These are phyloP conservation scores for Operophtera brumata DNA, from an alignment of 2,888 invertebrate genomes.

Conservation along the genomic window DNA sequence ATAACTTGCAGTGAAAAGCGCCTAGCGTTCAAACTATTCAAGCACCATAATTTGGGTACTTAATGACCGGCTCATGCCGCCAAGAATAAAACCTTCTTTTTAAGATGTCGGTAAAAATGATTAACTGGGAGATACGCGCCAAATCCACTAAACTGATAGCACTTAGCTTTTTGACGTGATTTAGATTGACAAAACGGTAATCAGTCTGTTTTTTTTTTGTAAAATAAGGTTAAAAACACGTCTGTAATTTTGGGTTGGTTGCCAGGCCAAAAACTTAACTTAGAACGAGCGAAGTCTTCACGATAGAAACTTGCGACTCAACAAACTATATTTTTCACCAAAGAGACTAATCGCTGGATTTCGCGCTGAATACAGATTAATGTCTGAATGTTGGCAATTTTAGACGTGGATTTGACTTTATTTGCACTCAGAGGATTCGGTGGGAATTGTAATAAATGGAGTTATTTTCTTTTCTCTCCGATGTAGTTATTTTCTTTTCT, in stretches of 20 bases:
- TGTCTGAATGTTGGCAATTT: constrained; percentile 6
- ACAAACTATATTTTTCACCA: not conserved
- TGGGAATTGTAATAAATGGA: constrained; percentile 4
- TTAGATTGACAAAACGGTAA: constrained; percentile 33
- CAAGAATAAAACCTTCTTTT: constrained; percentile 6
- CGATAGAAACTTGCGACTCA: not conserved
- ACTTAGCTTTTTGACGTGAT: constrained; percentile 35
- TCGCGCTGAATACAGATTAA: constrained; percentile 5
- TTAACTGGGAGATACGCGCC: constrained; percentile 33
- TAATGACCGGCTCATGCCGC: constrained; percentile 36
- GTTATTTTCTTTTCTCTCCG: not conserved
- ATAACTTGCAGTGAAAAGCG: constrained; percentile 8
- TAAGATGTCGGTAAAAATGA: not conserved
- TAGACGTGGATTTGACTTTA: constrained; percentile 5
- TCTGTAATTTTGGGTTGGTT: too few relatives aligned
- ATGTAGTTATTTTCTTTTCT: too few relatives aligned
- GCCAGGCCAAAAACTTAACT: too few relatives aligned
- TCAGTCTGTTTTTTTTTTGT: too few relatives aligned
- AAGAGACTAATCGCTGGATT: constrained; percentile 6
- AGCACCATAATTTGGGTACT: constrained; percentile 39
- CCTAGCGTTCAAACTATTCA: constrained; percentile 23
- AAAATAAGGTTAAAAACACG: too few relatives aligned
- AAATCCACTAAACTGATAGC: constrained; percentile 59
- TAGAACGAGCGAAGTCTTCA: too few relatives aligned
- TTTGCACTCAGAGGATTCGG: constrained; percentile 3